These are phyloP conservation scores for Anomalospiza imberbis DNA, from an alignment of 2,797 vertebrate species.

Conservation along the genomic window DNA sequence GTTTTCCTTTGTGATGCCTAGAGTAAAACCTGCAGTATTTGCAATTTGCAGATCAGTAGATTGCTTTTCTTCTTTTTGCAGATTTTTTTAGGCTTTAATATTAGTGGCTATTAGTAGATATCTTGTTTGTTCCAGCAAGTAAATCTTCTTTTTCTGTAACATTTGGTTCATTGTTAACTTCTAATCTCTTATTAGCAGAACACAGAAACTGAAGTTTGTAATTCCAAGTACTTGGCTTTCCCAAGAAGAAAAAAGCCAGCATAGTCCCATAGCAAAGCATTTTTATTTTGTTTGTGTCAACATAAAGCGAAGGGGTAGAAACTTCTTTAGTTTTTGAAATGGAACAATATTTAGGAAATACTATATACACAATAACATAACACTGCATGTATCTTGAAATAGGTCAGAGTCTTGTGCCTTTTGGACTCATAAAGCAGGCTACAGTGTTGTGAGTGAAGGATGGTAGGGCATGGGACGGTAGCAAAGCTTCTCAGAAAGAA, in stretches of 20 bases:
- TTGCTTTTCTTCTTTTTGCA: neutral
- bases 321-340: neutral
- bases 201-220: neutral
- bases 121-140: neutral
- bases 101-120: neutral
- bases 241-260: neutral
- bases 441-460: neutral
- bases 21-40: neutral
- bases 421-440: neutral
- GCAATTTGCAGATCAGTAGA: neutral
- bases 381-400: accelerated
- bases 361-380: neutral
- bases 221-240: neutral
- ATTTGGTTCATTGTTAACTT: neutral
- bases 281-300: neutral
- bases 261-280: neutral
- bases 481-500: neutral
- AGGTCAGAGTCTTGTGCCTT: neutral
- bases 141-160: neutral
- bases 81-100: neutral
- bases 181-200: neutral
- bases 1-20: neutral
- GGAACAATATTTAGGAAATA: neutral
- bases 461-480: neutral
- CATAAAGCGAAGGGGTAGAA: neutral